These are phyloP conservation scores for Drosophila serrata DNA, from an alignment of 1,140 invertebrate species.

Conservation along the genomic window DNA sequence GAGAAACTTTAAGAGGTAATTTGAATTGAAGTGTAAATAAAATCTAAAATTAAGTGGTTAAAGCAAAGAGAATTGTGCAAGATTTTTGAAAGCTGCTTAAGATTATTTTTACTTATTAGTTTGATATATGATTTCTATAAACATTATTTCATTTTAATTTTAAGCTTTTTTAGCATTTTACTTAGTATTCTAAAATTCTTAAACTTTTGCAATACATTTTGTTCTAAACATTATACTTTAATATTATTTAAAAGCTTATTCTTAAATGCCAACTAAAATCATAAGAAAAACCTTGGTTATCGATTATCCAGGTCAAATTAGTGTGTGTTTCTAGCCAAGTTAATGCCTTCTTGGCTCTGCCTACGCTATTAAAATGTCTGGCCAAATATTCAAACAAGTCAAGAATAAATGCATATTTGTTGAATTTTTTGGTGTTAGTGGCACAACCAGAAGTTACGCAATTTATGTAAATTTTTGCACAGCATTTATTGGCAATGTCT, in stretches of 20 bases:
- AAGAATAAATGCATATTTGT: conserved; percentile 33
- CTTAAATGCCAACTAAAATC: not conserved
- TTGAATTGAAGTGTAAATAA: no score
- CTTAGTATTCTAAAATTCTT: no score
- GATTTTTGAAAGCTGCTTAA: not conserved
- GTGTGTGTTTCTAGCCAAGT: not conserved
- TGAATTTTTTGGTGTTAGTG: conserved; percentile 23
- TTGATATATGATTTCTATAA: not conserved
- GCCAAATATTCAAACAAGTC: conserved; percentile 8
- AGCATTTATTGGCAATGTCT: conserved; percentile 21
- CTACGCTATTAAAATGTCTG: conserved; percentile 4
- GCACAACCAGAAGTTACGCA: conserved; percentile 46
- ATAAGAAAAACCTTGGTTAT: not conserved
- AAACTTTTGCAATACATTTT: no score
- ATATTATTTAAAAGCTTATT: no score
- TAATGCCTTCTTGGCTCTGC: not conserved
- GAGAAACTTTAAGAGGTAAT: conserved; percentile 5
- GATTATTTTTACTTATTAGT: not conserved
- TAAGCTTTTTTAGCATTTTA: not conserved
- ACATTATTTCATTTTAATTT: not conserved
- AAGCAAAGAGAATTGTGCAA: not conserved
- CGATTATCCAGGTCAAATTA: not conserved
- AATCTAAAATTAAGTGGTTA: not conserved
- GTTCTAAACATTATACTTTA: not conserved
- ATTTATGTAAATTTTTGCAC: conserved; percentile 22